These are phyloP conservation scores for Laticauda colubrina DNA, from an alignment of 2,113 vertebrate species.

Conservation along the genomic window DNA sequence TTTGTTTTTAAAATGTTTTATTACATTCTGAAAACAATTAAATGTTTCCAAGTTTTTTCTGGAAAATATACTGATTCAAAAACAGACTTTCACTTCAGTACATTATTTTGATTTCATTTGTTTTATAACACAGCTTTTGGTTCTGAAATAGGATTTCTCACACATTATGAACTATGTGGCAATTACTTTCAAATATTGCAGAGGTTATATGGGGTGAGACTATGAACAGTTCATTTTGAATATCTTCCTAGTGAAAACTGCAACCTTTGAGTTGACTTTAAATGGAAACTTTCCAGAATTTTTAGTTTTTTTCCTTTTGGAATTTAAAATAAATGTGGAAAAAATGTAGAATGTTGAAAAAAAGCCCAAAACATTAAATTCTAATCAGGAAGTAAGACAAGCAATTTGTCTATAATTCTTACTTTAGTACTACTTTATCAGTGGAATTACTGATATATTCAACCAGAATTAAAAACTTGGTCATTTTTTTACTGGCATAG, in stretches of 20 bases:
- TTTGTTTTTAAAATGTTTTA: slow-evolving; percentile 11
- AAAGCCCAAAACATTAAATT: background rate
- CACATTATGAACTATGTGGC: background rate
- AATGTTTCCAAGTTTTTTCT: background rate
- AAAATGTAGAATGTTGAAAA: background rate
- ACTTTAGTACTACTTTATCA: background rate
- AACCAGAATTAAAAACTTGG: background rate
- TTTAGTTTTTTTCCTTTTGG: background rate
- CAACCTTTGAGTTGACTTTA: background rate
- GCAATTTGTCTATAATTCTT: background rate
- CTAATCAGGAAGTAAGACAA: background rate
- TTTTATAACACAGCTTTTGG: background rate
- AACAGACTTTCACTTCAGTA: background rate
- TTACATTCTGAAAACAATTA: background rate
- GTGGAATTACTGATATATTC: background rate
- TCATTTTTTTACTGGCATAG: background rate
- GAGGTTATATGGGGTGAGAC: background rate
- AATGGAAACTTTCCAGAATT: background rate
- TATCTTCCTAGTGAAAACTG: background rate
- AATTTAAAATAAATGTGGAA: background rate
- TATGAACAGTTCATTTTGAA: background rate
- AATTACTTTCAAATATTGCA: background rate
- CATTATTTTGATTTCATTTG: background rate
- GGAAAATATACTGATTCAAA: background rate
- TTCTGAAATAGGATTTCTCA: background rate